Evolutionary conservation across 2,113 vertebrate species (phyloP).

Genomic region (Leuciscus idus): DNA sequence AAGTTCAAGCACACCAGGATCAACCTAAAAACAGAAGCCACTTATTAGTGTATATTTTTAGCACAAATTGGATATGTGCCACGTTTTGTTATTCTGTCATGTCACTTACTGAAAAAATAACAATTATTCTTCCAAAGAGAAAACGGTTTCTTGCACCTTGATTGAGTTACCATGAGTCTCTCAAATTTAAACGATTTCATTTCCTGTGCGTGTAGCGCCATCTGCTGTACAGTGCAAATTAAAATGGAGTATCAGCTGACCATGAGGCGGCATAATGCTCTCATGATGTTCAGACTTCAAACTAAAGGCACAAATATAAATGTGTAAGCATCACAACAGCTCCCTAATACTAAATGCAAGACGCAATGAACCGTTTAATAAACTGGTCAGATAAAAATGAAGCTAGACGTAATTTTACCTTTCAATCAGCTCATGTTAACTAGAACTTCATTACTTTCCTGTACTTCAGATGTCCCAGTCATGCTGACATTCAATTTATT

Average conservation of each 20-base stretch:
- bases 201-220: slow-evolving; percentile 43
- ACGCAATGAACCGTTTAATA: not conserved
- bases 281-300: not conserved
- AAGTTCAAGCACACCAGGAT: slow-evolving; percentile 36
- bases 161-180: not conserved
- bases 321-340: not conserved
- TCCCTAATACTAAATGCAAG: not conserved
- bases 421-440: not conserved
- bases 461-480: not conserved
- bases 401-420: not conserved
- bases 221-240: slow-evolving; percentile 40
- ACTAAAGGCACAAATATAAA: not conserved
- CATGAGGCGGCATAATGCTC: not conserved
- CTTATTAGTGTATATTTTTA: slow-evolving; percentile 29
- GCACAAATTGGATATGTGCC: slow-evolving; percentile 4
- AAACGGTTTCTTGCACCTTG: not conserved
- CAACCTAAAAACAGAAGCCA: slow-evolving; percentile 27
- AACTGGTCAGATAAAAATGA: not conserved
- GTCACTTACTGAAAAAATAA: slow-evolving; percentile 1
- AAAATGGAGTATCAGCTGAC: not conserved
- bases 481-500: not conserved
- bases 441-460: not conserved
- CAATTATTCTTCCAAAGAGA: slow-evolving; percentile 17
- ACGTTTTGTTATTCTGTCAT: slow-evolving; percentile 40
- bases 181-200: not conserved